Evolutionary conservation across 2,113 vertebrate genomes (phyloP).

Genomic region (Bufo bufo): DNA sequence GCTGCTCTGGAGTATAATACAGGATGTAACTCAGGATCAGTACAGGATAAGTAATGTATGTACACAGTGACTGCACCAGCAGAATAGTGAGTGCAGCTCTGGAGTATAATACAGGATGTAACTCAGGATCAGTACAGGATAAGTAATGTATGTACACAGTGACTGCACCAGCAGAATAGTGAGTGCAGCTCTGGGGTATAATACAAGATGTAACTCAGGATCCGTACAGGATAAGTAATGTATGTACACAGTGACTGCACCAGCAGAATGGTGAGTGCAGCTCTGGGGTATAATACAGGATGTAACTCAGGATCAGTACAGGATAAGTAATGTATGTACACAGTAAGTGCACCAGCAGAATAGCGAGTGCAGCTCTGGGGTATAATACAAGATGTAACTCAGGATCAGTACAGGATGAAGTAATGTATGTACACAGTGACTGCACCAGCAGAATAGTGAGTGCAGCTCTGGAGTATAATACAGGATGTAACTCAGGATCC

Average conservation of each 20-base stretch:
- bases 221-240: no score
- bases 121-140: no score
- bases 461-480: neutral
- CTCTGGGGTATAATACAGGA: no score
- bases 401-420: neutral
- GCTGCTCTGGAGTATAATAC: no score
- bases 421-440: conserved; percentile 15
- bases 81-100: neutral
- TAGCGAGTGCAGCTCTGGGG: neutral
- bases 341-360: neutral
- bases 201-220: no score
- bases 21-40: no score
- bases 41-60: neutral
- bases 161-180: no score
- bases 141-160: no score
- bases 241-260: neutral
- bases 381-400: neutral
- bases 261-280: neutral
- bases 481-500: neutral
- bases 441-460: neutral
- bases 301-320: no score
- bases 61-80: neutral
- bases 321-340: no score
- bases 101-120: neutral
- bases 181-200: no score